Evolutionary conservation across 2,888 invertebrate genomes (phyloP).

Genomic region (Thymelicus acteon): DNA sequence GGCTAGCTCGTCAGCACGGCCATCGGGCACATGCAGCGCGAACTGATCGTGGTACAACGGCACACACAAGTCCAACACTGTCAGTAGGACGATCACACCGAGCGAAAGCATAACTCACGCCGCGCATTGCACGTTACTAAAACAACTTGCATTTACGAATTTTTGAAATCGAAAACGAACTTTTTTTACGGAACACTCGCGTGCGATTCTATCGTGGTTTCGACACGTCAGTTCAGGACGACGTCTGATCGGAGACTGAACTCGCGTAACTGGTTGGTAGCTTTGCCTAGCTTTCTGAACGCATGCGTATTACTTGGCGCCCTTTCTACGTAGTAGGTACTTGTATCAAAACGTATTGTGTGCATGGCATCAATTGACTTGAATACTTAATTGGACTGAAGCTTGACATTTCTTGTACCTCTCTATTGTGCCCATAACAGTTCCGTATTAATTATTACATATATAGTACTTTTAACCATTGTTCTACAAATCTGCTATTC

Average conservation of each 20-base stretch:
- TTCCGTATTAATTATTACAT: slow-evolving; percentile 30
- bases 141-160: slow-evolving; percentile 49
- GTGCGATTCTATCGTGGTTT: slow-evolving; percentile 46
- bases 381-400: slow-evolving; percentile 73
- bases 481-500: slow-evolving; percentile 11
- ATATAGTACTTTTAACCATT: slow-evolving; percentile 14
- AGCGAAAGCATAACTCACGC: slow-evolving; percentile 73
- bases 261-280: slow-evolving; percentile 63
- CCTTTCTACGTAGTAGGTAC: slow-evolving; percentile 71
- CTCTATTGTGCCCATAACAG: slow-evolving; percentile 28
- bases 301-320: slow-evolving; percentile 78
- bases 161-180: slow-evolving; percentile 37
- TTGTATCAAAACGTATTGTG: slow-evolving; percentile 71
- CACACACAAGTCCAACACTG: slow-evolving; percentile 76
- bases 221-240: slow-evolving; percentile 53
- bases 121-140: slow-evolving; percentile 76
- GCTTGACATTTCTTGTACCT: slow-evolving; percentile 38
- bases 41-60: slow-evolving; percentile 79
- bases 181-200: slow-evolving; percentile 51
- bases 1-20: slow-evolving; percentile 72
- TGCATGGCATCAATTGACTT: slow-evolving; percentile 76
- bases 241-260: slow-evolving; percentile 67
- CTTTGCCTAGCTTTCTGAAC: slow-evolving; percentile 51
- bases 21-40: slow-evolving; percentile 70
- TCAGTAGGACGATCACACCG: slow-evolving; percentile 68